Conservation (phyloP, 2,888 invertebrate genomes). For the Amiota minor region DNA sequence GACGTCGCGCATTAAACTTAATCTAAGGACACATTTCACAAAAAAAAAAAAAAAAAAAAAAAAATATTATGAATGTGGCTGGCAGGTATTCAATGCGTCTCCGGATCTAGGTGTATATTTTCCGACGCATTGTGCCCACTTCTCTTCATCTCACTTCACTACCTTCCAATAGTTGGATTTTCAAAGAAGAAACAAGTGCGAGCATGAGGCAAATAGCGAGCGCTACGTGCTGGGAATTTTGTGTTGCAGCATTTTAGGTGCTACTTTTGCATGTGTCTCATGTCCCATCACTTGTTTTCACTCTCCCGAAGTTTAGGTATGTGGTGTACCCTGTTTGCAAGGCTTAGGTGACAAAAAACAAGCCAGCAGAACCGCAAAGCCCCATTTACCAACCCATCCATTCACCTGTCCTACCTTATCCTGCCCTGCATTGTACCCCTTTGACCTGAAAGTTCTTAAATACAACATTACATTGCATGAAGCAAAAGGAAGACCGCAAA, state of each 20-base stretch:
- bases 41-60: not conserved
- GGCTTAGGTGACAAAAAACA: conserved; percentile 40
- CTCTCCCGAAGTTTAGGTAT: not conserved
- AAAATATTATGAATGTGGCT: not conserved
- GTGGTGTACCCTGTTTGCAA: not conserved
- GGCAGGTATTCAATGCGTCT: no score
- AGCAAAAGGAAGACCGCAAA: not conserved
- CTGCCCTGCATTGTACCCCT: not conserved
- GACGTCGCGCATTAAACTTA: conserved; percentile 54
- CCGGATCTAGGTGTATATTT: no score
- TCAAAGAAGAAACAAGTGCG: no score
- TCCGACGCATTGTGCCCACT: no score
- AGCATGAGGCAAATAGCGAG: conserved; percentile 56
- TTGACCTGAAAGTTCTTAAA: not conserved
- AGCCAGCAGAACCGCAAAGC: not conserved
- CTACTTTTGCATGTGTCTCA: conserved; percentile 28
- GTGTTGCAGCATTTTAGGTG: conserved; percentile 62
- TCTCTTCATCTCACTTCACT: no score
- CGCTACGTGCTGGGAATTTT: conserved; percentile 61
- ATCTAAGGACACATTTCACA: conserved; percentile 16
- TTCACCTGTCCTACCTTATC: no score
- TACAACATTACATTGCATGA: not conserved
- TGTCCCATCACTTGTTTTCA: not conserved
- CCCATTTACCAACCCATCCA: conserved; percentile 27
- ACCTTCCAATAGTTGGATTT: no score